Base-by-base conservation (phyloP, 2,888 invertebrate genomes). In the Bombylius major region DNA sequence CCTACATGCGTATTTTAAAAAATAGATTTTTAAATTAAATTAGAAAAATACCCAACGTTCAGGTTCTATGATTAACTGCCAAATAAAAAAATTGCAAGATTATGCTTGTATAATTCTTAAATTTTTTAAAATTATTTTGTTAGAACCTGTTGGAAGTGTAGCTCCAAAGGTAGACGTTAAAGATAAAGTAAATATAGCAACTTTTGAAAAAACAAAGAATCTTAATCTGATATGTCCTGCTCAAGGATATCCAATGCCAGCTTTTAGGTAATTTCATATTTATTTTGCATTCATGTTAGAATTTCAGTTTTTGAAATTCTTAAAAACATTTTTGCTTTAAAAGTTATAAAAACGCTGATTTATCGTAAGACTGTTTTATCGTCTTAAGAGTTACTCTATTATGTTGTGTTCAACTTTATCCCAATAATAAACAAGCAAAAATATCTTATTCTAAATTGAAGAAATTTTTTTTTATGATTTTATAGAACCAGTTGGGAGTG, bases 161-260 rank as follows among this genome's bases (percentile, higher is more conserved):
- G 78, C 79, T 61, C 84, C 84, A 58, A 81, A 81, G 69, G 80
- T 83, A 62, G 78, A 80, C 58, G 75, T 82, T 58, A 73, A 79
- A 63, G 72, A 72, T 47, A 69, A 72, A 58, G 69, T 67, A 59
- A 71, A 71, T 64, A 65, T 69, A 23, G 55, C 71, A 67, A 81
- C 82, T 64, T 64, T 63, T 59, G 71, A 74, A 62, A 65, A 75
- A 64, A 71, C 71, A 56, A 70, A 72, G 62, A 78, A 77, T 68
- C 76, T 82, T 65, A 80, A 83, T 39, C 75, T 87, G 66, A 75
- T 84, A 65, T 87, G 87, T 73, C 86, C 86, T 58, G 85, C 86
- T n/a, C 86, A 87, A 72, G 84, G 83, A 45, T 87, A 79, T 74
- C 87, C 87, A 54, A 82, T 85, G 64, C 86, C 87, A 65, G 72